phyloP scores from a whole-genome alignment of 1,140 invertebrate species.

The Cyclina sinensis region DNA sequence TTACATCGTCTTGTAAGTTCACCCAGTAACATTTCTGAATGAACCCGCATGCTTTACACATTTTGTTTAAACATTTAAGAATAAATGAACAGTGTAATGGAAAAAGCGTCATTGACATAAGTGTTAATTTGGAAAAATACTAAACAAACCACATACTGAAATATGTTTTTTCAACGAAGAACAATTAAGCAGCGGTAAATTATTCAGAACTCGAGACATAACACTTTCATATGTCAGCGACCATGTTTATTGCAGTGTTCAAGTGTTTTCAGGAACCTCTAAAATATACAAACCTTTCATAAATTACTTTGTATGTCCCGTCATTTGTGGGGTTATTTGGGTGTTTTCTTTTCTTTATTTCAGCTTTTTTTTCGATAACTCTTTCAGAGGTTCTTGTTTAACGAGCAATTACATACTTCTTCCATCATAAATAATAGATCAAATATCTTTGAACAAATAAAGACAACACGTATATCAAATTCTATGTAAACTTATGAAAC shows the following conservation, averaged over 20 bases:
- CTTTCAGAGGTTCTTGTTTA: too few species aligned
- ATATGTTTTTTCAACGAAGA: neutral
- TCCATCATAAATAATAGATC: too few species aligned
- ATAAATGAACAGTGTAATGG: neutral
- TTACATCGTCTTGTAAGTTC: too few species aligned
- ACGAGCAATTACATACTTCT: too few species aligned
- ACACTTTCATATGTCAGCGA: conserved; percentile 12
- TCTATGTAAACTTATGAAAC: too few species aligned
- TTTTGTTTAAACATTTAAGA: too few species aligned
- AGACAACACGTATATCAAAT: too few species aligned
- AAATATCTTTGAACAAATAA: too few species aligned
- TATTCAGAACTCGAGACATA: neutral
- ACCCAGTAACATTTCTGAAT: too few species aligned
- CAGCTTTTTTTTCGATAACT: too few species aligned
- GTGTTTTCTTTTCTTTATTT: too few species aligned
- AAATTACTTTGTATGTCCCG: neutral
- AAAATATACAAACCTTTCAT: neutral
- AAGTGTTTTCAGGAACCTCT: neutral
- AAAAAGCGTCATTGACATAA: neutral
- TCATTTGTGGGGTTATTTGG: neutral
- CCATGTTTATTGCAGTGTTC: conserved; percentile 10
- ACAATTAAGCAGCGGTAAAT: neutral
- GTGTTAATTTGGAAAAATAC: neutral
- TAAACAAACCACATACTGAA: neutral
- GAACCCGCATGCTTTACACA: too few species aligned